phyloP scores from a whole-genome alignment of 1,140 invertebrate genomes.

The Drosophila dunni region DNA sequence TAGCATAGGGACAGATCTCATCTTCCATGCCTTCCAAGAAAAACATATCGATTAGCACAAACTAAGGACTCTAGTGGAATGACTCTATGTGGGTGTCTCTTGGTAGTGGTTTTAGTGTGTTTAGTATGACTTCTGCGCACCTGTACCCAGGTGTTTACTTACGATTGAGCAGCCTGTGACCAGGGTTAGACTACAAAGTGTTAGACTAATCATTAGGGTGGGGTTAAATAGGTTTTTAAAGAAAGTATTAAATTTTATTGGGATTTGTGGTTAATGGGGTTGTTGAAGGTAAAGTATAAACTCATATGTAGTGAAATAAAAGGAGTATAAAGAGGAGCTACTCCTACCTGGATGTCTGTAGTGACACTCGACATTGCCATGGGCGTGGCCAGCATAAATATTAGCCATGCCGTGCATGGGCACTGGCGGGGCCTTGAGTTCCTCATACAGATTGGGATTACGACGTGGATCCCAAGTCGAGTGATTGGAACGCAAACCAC shows the following conservation, averaged over 20 bases:
- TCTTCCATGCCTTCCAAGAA: conserved; percentile 92
- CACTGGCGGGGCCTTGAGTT: conserved; percentile 88
- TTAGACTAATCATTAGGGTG: conserved; percentile 37
- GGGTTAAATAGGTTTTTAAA: not conserved
- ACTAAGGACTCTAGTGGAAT: not conserved
- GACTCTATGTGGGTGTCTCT: conserved; percentile 6
- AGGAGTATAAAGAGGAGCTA: conserved; percentile 9
- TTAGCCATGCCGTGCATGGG: conserved; percentile 79
- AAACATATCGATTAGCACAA: conserved; percentile 35
- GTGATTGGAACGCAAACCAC: conserved; percentile 87
- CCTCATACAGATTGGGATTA: conserved; percentile 91
- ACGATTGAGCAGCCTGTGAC: conserved; percentile 55
- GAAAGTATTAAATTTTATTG: not conserved
- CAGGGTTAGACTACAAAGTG: conserved; percentile 48
- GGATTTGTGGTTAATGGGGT: conserved; percentile 15
- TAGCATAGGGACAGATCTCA: conserved; percentile 97
- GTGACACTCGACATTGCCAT: conserved; percentile 87
- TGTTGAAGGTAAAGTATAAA: conserved; percentile 10
- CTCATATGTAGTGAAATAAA: conserved; percentile 3
- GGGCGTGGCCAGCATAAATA: conserved; percentile 77
- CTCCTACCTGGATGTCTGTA: conserved; percentile 86
- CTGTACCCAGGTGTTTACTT: conserved; percentile 34
- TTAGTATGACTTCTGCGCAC: conserved; percentile 54
- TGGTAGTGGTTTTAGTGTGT: conserved; percentile 66
- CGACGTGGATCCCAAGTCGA: conserved; percentile 94